Percentiles rank a stretch among this genome's conserved stretches.
These are phyloP conservation scores for Sebastes alutus DNA, from an alignment of 2,797 vertebrate genomes.

Conservation along the genomic window DNA sequence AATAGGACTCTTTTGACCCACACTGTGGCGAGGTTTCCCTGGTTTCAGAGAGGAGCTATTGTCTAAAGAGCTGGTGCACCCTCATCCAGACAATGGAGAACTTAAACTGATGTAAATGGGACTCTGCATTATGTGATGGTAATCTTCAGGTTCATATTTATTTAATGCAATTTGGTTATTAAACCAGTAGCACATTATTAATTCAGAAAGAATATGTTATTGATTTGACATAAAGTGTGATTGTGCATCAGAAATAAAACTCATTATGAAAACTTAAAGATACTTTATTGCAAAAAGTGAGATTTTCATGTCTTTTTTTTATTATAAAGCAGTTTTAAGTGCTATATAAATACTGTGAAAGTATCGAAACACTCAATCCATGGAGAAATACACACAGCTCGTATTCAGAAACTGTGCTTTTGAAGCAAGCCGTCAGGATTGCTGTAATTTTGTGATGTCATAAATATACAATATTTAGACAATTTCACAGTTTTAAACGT, in stretches of 20 bases:
- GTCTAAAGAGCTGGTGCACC: slow-evolving; percentile 69
- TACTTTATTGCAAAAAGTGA: too few species aligned
- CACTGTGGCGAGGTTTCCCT: slow-evolving; percentile 67
- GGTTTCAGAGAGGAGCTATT: slow-evolving; percentile 74
- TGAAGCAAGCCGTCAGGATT: too few species aligned
- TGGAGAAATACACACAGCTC: too few species aligned
- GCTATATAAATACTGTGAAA: too few species aligned
- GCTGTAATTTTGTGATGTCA: too few species aligned
- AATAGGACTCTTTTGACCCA: slow-evolving; percentile 80
- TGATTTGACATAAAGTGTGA: slow-evolving; percentile 5
- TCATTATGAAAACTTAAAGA: background rate
- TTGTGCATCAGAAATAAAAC: background rate
- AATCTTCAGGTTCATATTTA: slow-evolving; percentile 37
- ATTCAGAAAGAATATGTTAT: background rate
- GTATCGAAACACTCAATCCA: too few species aligned
- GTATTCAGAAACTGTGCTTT: too few species aligned
- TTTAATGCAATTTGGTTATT: slow-evolving; percentile 23
- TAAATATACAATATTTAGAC: too few species aligned
- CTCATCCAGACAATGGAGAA: slow-evolving; percentile 67
- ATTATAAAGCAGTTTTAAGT: too few species aligned
- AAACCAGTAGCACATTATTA: background rate
- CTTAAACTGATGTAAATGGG: slow-evolving; percentile 62
- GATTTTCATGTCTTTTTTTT: too few species aligned
- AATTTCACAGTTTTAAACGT: too few species aligned
- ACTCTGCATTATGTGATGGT: slow-evolving; percentile 37